A percentile compares a stretch with the other conserved stretches of the same genome.
These are phyloP conservation scores for Columba livia DNA, from an alignment of 2,113 vertebrate genomes.

Conservation along the genomic window DNA sequence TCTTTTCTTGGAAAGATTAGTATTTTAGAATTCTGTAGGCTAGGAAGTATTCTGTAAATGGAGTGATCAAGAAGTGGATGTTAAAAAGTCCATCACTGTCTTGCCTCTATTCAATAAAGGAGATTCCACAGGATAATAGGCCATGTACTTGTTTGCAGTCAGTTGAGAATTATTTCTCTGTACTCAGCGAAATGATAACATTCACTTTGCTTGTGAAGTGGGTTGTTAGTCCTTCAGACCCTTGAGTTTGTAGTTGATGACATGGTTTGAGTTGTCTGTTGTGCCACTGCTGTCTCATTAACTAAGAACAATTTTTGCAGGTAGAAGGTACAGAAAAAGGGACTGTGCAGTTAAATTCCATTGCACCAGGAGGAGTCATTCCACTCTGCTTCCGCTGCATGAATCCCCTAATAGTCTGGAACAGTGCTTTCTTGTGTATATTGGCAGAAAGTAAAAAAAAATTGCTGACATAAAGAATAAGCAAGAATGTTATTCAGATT, in stretches of 20 bases:
- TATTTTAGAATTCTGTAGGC: not conserved
- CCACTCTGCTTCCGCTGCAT: not conserved
- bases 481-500: not conserved
- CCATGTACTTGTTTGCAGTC: not conserved
- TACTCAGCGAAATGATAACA: fast-evolving
- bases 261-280: not conserved
- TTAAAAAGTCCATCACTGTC: not conserved
- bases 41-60: not conserved
- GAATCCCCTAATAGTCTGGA: conserved; percentile 44
- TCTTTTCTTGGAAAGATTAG: not conserved
- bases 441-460: conserved; percentile 48
- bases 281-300: not conserved
- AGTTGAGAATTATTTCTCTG: not conserved
- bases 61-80: not conserved
- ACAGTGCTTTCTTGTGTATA: conserved; percentile 10
- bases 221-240: not conserved
- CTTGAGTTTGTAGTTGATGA: not conserved
- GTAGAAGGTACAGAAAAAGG: conserved; percentile 24
- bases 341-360: conserved; percentile 27
- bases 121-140: not conserved
- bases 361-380: conserved; percentile 50
- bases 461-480: conserved; percentile 35
- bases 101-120: not conserved
- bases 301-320: conserved; percentile 26
- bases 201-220: not conserved